Percentiles rank a stretch among this genome's conserved stretches.
These are phyloP conservation scores for Ptyas mucosa DNA, from an alignment of 2,113 vertebrate species.

Conservation along the genomic window DNA sequence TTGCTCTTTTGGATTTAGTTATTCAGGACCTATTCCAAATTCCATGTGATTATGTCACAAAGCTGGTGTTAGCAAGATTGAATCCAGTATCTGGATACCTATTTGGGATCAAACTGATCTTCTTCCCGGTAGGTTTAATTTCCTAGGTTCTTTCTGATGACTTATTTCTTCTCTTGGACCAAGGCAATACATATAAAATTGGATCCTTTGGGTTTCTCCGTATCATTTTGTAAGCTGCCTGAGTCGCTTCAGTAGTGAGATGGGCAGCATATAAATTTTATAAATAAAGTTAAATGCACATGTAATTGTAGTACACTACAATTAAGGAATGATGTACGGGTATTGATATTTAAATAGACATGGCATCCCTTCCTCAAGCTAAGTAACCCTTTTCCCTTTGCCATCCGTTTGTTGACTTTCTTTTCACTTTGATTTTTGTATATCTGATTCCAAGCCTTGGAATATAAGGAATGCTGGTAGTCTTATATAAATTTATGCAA, in stretches of 20 bases:
- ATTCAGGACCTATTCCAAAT: neutral
- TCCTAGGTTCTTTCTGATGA: neutral
- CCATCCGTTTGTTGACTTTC: neutral
- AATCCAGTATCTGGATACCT: neutral
- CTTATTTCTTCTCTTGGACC: neutral
- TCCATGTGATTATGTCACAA: neutral
- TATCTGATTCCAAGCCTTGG: neutral
- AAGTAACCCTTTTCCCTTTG: neutral
- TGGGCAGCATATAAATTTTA: neutral
- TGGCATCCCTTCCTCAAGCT: neutral
- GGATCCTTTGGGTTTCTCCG: neutral
- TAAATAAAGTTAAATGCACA: neutral
- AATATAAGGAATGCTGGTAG: neutral
- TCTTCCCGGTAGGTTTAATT: neutral
- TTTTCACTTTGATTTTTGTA: neutral
- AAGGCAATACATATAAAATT: neutral
- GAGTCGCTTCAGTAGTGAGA: neutral
- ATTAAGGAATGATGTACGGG: neutral
- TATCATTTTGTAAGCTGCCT: neutral
- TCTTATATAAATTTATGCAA: neutral
- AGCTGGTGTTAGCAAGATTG: neutral
- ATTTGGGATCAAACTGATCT: neutral
- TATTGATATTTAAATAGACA: neutral
- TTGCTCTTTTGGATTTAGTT: neutral
- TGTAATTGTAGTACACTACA: neutral